Evolutionary conservation across 2,888 invertebrate genomes (phyloP).

Genomic region (Caenorhabditis sp.): DNA sequence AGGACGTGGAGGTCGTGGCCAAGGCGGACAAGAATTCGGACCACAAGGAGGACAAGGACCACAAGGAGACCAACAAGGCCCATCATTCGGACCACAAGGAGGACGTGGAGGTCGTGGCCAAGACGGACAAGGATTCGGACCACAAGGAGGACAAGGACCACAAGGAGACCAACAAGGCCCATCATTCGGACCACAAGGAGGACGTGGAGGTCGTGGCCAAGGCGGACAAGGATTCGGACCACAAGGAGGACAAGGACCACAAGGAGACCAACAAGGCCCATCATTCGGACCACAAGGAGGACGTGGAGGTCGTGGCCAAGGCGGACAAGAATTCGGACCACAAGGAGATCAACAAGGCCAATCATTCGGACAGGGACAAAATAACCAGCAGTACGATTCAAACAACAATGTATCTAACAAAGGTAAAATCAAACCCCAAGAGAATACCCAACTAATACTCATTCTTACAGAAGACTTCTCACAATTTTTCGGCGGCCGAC

Average conservation of each 20-base stretch:
- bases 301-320: background rate
- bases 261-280: background rate
- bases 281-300: slow-evolving; percentile 5
- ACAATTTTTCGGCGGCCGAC: background rate
- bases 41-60: background rate
- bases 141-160: background rate
- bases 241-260: background rate
- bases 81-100: background rate
- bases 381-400: slow-evolving; percentile 19
- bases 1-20: background rate
- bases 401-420: slow-evolving; percentile 11
- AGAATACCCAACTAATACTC: slow-evolving; percentile 12
- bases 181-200: no score
- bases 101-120: background rate
- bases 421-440: slow-evolving; percentile 1
- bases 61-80: background rate
- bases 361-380: background rate
- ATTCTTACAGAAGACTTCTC: background rate
- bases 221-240: background rate
- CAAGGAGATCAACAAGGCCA: background rate
- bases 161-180: no score
- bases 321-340: background rate
- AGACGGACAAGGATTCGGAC: background rate
- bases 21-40: background rate
- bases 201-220: background rate